Evolutionary conservation across 30 jellyfish, hydroid and myxozoan genomes (phyloP).

Genomic region (Nemopilema nomurai): DNA sequence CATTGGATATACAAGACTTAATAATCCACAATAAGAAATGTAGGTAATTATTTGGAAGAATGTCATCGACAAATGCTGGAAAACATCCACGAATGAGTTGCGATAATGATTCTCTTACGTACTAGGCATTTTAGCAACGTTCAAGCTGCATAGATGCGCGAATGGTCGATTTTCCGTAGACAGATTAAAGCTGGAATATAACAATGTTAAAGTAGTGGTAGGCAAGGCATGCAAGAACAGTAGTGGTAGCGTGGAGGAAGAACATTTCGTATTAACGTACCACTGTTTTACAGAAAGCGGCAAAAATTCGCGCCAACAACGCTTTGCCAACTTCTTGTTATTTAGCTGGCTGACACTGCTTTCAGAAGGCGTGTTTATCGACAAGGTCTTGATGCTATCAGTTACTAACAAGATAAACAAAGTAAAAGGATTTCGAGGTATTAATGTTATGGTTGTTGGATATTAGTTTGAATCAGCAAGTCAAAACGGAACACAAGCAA

Average conservation of each 20-base stretch:
- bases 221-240: too few relatives aligned
- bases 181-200: too few relatives aligned
- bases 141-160: too few relatives aligned
- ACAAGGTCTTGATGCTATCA: not conserved
- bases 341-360: not conserved
- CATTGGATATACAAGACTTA: too few relatives aligned
- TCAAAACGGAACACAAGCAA: not conserved
- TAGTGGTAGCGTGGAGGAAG: too few relatives aligned
- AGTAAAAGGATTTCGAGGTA: conserved; percentile 12
- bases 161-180: too few relatives aligned
- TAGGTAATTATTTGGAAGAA: not conserved
- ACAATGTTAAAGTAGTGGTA: too few relatives aligned
- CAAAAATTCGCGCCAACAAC: not conserved
- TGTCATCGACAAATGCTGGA: not conserved
- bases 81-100: not conserved
- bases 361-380: not conserved
- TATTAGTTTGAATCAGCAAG: not conserved
- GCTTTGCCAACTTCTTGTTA: too few relatives aligned
- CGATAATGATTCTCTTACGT: too few relatives aligned
- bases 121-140: too few relatives aligned
- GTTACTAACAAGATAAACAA: conserved; percentile 11
- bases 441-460: conserved; percentile 5
- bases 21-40: too few relatives aligned
- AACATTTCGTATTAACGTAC: not conserved
- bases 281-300: not conserved